Evolutionary conservation across 1,140 invertebrate species (phyloP).

Genomic region (Sitophilus oryzae): DNA sequence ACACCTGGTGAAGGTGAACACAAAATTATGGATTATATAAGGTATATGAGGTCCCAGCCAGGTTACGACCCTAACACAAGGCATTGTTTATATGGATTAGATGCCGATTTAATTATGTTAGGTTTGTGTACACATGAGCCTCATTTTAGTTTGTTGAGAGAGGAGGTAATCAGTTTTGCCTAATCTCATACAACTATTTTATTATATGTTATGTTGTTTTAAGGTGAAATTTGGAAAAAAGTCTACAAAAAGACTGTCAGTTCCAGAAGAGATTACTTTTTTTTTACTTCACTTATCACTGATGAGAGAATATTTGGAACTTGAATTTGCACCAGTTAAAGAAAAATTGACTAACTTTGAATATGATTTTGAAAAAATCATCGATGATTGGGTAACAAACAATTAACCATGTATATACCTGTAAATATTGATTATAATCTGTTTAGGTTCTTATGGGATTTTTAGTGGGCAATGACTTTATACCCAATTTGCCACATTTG

Average conservation of each 20-base stretch:
- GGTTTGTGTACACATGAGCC: conserved; percentile 90
- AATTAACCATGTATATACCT: no score
- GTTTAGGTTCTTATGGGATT: conserved; percentile 87
- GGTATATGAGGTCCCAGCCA: conserved; percentile 74
- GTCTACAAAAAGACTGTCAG: conserved; percentile 51
- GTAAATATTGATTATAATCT: conserved; percentile 54
- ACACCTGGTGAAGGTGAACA: conserved; percentile 96
- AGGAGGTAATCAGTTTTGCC: conserved; percentile 61
- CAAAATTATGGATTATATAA: conserved; percentile 97
- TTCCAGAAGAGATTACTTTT: conserved; percentile 87
- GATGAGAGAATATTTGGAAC: conserved; percentile 85
- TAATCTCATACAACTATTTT: background rate
- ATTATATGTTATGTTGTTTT: conserved; percentile 25
- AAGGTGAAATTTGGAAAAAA: conserved; percentile 65
- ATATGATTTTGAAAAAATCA: conserved; percentile 77
- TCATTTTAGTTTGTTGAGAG: conserved; percentile 86
- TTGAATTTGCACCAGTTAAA: conserved; percentile 81
- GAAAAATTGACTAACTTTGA: conserved; percentile 56
- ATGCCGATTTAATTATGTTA: conserved; percentile 95
- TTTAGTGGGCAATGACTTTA: conserved; percentile 95
- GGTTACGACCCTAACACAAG: conserved; percentile 82
- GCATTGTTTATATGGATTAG: conserved; percentile 92
- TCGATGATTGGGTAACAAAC: conserved; percentile 58
- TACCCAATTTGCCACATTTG: conserved; percentile 89
- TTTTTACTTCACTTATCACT: conserved; percentile 87